Evolutionary conservation across 2,797 vertebrate species (phyloP).

Genomic region (Aldrovandia affinis): DNA sequence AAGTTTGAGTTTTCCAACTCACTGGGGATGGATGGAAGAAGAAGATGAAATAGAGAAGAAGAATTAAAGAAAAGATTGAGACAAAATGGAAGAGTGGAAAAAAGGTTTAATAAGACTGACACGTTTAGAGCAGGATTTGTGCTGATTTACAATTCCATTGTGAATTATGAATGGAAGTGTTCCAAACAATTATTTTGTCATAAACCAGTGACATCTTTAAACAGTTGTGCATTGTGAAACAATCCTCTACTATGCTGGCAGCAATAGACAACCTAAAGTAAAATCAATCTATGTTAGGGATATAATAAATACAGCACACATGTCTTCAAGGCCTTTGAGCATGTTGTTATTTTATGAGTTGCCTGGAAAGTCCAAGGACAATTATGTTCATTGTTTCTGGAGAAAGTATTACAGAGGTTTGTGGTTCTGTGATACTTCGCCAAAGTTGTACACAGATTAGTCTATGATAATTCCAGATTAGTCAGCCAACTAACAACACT

Average conservation of each 20-base stretch:
- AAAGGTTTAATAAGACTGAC: background rate
- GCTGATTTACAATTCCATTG: background rate
- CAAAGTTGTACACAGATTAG: background rate
- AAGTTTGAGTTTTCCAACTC: background rate
- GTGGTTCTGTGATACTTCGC: background rate
- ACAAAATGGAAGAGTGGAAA: background rate
- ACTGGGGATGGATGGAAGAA: background rate
- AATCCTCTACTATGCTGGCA: background rate
- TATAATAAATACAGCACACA: background rate
- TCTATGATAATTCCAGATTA: background rate
- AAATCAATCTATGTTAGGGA: background rate
- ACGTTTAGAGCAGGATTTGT: background rate
- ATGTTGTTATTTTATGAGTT: background rate
- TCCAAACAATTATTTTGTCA: background rate
- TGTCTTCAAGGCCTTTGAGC: background rate
- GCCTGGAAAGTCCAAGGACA: background rate
- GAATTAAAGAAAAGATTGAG: background rate
- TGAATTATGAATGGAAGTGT: background rate
- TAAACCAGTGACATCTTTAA: background rate
- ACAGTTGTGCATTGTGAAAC: background rate
- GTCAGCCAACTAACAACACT: background rate
- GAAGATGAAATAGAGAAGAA: background rate
- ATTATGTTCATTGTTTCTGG: background rate
- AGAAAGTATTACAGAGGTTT: background rate
- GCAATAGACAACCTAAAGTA: background rate